phyloP scores from a whole-genome alignment of 2,113 vertebrate species.

The Rhizomys pruinosus region DNA sequence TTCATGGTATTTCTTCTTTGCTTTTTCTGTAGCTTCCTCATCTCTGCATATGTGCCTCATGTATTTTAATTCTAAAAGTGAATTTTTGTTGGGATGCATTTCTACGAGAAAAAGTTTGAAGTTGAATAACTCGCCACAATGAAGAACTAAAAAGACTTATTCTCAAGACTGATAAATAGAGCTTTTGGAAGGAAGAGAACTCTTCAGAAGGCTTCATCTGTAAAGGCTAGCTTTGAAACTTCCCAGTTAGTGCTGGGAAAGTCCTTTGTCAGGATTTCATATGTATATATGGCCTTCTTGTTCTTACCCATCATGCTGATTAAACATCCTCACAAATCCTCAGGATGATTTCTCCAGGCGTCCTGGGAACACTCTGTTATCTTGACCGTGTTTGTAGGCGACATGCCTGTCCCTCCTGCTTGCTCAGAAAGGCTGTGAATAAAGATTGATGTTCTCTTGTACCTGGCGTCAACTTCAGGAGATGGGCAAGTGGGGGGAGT shows the following conservation, averaged over 20 bases:
- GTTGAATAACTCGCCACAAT: neutral
- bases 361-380: neutral
- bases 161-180: neutral
- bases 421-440: neutral
- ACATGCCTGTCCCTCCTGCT: neutral
- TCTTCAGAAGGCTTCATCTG: neutral
- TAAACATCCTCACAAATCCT: conserved; percentile 32
- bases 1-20: neutral
- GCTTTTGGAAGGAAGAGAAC: neutral
- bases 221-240: neutral
- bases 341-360: neutral
- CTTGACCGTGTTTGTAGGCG: neutral
- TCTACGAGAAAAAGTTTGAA: neutral
- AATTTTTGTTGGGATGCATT: conserved; percentile 21
- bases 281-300: neutral
- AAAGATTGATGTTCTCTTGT: neutral
- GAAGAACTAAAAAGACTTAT: neutral
- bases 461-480: neutral
- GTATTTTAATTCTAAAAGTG: conserved; percentile 17
- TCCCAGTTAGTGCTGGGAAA: neutral
- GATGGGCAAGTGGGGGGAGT: neutral
- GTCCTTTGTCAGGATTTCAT: conserved; percentile 35
- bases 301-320: neutral
- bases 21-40: neutral
- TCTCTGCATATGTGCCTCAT: neutral